These are phyloP conservation scores for Caenorhabditis latens DNA, from an alignment of 1,140 invertebrate species.

Conservation along the genomic window DNA sequence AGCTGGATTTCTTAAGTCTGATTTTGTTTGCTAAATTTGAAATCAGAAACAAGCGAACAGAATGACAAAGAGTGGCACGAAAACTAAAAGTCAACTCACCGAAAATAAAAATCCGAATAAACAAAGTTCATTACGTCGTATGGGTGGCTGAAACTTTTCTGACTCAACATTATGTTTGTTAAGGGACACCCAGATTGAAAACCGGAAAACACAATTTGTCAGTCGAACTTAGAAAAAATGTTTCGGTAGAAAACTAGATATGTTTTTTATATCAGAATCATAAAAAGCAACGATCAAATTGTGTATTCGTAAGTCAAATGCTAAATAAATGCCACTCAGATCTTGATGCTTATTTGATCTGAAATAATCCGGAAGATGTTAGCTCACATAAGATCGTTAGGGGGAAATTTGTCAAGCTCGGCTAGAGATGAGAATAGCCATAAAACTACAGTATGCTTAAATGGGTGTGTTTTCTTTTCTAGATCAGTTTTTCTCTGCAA, in stretches of 20 bases:
- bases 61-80: background rate
- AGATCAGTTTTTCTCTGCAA: background rate
- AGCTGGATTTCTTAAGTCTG: background rate
- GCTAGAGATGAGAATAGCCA: background rate
- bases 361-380: conserved; percentile 11
- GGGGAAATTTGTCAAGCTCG: background rate
- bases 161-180: background rate
- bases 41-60: conserved; percentile 11
- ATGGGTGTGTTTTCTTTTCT: background rate
- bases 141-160: conserved; percentile 14
- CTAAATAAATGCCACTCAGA: background rate
- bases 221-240: background rate
- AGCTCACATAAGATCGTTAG: conserved; percentile 32
- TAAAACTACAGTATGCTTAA: background rate
- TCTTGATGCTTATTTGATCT: no score
- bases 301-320: background rate
- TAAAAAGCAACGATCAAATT: background rate
- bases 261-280: background rate
- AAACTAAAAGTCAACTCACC: background rate
- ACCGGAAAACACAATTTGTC: background rate
- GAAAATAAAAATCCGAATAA: background rate
- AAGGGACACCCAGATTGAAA: background rate
- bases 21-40: background rate
- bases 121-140: background rate
- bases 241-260: background rate